Base-by-base conservation (phyloP, 2,113 vertebrate species). In the Ovis canadensis region DNA sequence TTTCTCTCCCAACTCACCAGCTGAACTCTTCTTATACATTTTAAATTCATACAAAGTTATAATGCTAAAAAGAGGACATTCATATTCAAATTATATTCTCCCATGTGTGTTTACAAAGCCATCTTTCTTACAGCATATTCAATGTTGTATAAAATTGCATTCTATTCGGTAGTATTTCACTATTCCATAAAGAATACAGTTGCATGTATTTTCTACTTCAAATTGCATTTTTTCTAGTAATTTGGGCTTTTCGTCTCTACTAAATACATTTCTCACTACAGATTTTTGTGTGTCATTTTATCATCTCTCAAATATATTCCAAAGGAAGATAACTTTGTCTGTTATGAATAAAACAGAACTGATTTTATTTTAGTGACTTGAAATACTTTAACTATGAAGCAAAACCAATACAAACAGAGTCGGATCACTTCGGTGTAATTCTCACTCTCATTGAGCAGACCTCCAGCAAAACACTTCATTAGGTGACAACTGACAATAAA, bases 221-320 rank as follows among this genome's bases (percentile, higher is more conserved):
- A 97, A 98, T 97, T 97, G 95, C 96, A 97, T 98, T 96, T 97
- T 97, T 96, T 94, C 88, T 98, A 74, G 95, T 96, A 96, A 98
- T 97, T 96, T 94, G 81, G 71, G 48, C 23, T 95, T 95, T 96
- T 97, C 23, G 0, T 94, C 77, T 88, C 33, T 77, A 96, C 87
- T 97, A 95, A 98, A 97, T 94, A 97, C 21, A 96, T 96, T 97
- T 97, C 74, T 94, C 85, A 90, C 92, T 77, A 52, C 54, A 91
- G 48, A 40, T 60, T 84, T 92, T 96, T 31, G 5, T 90, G 81
- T 54, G 48, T 60, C 81, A 95, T 91, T 90, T 95, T 88, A 92
- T 94, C 92, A 52, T 57, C 27, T 96, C 59, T 84, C 62, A 45
- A 82, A 25, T 31, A 96, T 90, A 92, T 64, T 96, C 64, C 48